These are phyloP conservation scores for Pachycephala philippinensis DNA, from an alignment of 2,113 vertebrate genomes.

Conservation along the genomic window DNA sequence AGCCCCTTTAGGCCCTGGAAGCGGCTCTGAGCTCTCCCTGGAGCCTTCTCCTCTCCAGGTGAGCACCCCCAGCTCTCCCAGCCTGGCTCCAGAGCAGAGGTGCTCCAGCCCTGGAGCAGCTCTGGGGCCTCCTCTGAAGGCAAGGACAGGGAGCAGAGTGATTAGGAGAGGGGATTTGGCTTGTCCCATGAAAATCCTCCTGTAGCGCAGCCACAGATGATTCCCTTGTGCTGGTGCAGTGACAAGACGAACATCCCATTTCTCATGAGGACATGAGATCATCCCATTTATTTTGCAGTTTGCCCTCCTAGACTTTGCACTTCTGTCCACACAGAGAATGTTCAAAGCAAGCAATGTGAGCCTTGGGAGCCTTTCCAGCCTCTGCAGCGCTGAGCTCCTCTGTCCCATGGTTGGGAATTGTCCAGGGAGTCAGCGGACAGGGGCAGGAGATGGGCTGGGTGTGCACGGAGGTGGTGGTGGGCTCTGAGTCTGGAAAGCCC, in stretches of 20 bases:
- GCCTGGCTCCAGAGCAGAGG: background rate
- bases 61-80: no score
- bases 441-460: background rate
- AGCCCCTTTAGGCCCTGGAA: no score
- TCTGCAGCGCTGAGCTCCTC: background rate
- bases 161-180: background rate
- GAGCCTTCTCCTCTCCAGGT: no score
- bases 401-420: background rate
- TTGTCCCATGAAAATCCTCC: background rate
- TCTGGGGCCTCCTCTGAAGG: background rate
- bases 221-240: background rate
- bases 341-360: accelerated
- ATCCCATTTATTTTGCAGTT: background rate
- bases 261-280: background rate
- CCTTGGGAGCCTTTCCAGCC: background rate
- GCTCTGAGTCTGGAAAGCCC: background rate
- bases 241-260: background rate
- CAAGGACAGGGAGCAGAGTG: background rate
- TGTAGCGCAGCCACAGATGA: background rate
- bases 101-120: background rate
- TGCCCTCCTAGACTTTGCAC: background rate
- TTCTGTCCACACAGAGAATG: background rate
- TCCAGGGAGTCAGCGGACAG: background rate
- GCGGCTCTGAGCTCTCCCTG: no score
- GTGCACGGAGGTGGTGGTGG: accelerated